Evolutionary conservation across 2,113 vertebrate genomes (phyloP).

Genomic region (Zootoca vivipara): DNA sequence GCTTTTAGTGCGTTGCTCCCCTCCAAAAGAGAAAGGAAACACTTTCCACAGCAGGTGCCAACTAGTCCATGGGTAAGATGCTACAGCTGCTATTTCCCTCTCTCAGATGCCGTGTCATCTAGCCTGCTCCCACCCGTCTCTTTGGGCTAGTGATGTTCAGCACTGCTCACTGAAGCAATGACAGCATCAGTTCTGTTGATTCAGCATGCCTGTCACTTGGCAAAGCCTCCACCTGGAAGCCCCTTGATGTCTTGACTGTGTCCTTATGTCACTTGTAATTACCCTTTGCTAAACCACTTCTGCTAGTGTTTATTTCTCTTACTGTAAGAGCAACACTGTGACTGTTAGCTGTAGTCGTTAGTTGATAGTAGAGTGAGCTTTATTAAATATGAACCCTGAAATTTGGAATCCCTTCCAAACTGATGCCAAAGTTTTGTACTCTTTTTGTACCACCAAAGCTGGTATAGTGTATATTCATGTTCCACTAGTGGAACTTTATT

Average conservation of each 20-base stretch:
- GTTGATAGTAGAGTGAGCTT: neutral
- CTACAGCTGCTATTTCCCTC: neutral
- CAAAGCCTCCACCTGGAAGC: neutral
- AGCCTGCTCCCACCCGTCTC: neutral
- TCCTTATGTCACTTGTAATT: neutral
- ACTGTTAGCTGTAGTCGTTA: neutral
- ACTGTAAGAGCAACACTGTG: neutral
- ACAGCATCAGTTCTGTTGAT: neutral
- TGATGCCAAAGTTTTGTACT: too few relatives aligned
- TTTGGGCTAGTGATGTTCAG: neutral
- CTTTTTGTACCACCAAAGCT: too few relatives aligned
- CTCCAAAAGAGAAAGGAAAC: neutral
- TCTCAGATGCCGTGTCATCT: neutral
- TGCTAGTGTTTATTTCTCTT: neutral
- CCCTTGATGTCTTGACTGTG: neutral
- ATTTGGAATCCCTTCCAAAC: too few relatives aligned
- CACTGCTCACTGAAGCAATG: neutral
- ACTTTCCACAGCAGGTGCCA: neutral
- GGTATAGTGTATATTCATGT: neutral
- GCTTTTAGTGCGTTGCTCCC: neutral
- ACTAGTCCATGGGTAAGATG: neutral
- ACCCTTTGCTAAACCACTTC: neutral
- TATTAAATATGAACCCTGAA: too few relatives aligned
- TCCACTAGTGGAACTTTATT: neutral
- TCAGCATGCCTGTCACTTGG: neutral